Evolutionary conservation across 2,888 invertebrate genomes (phyloP).

Genomic region (Scaptomyza flava): DNA sequence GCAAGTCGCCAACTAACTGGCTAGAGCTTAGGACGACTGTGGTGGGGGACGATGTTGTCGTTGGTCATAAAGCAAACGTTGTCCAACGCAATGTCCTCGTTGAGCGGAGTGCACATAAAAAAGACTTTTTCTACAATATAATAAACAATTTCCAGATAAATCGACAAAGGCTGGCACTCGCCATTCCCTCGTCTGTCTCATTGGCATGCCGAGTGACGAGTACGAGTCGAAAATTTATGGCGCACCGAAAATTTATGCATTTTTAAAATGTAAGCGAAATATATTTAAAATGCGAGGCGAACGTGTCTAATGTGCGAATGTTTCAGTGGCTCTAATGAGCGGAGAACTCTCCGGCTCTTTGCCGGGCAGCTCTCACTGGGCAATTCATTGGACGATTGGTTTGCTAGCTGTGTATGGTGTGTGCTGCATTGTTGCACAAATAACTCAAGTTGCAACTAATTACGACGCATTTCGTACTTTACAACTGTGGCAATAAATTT

Average conservation of each 20-base stretch:
- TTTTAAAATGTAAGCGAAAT: slow-evolving; percentile 72
- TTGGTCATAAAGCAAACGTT: slow-evolving; percentile 64
- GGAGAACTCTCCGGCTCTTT: not conserved
- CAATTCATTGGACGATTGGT: slow-evolving; percentile 48
- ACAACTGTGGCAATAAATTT: slow-evolving; percentile 77
- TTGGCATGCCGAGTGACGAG: slow-evolving; percentile 67
- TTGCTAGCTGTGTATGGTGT: slow-evolving; percentile 15
- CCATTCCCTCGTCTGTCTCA: slow-evolving; percentile 40
- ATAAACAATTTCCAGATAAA: slow-evolving; percentile 78
- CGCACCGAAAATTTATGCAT: slow-evolving; percentile 69
- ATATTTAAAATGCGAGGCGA: slow-evolving; percentile 59
- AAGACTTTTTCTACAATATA: slow-evolving; percentile 64
- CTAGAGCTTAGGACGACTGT: not conserved
- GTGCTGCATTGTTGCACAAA: slow-evolving; percentile 76
- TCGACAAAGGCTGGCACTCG: slow-evolving; percentile 43
- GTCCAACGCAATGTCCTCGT: slow-evolving; percentile 54
- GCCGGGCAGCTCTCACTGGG: not conserved
- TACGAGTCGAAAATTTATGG: slow-evolving; percentile 59
- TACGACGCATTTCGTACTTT: slow-evolving; percentile 78
- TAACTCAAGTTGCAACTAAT: slow-evolving; percentile 80
- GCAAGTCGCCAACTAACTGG: slow-evolving; percentile 37
- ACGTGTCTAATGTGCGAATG: slow-evolving; percentile 78
- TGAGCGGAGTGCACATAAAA: slow-evolving; percentile 63
- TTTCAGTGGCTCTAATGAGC: slow-evolving; percentile 57
- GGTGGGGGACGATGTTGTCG: slow-evolving; percentile 29